Evolutionary conservation across 2,113 vertebrate species (phyloP).

Genomic region (Lophochroa leadbeateri): DNA sequence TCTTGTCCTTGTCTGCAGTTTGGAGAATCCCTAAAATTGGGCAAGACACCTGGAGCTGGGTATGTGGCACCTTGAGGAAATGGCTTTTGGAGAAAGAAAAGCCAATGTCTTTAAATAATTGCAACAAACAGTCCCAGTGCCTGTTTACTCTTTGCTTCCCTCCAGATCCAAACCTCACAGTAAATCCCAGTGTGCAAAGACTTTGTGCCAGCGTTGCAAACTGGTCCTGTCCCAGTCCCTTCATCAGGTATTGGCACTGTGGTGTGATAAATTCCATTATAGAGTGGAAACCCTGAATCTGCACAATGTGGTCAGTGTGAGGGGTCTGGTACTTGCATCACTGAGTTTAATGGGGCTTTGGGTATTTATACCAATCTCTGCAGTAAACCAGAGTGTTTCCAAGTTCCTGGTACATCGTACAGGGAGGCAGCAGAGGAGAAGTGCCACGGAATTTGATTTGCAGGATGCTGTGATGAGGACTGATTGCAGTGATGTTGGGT

Average conservation of each 20-base stretch:
- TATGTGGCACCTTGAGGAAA: neutral
- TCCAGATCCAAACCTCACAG: neutral
- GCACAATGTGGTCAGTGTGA: neutral
- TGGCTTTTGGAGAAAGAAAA: neutral
- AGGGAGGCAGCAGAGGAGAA: neutral
- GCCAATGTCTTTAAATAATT: accelerated
- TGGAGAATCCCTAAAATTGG: neutral
- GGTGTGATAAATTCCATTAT: neutral
- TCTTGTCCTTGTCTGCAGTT: neutral
- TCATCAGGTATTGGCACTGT: neutral
- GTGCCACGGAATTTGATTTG: neutral
- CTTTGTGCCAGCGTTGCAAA: neutral
- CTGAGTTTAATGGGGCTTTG: neutral
- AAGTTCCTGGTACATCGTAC: neutral
- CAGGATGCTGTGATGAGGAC: neutral
- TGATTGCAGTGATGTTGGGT: neutral
- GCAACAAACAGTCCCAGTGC: neutral
- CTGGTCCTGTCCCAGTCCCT: neutral
- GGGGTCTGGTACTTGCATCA: neutral
- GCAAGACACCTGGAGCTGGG: neutral
- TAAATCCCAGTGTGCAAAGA: accelerated
- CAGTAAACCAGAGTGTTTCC: neutral
- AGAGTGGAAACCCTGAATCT: neutral
- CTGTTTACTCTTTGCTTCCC: neutral
- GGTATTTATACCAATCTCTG: neutral